Evolutionary conservation across 2,888 invertebrate species (phyloP).

Genomic region (Abscondita cerata): DNA sequence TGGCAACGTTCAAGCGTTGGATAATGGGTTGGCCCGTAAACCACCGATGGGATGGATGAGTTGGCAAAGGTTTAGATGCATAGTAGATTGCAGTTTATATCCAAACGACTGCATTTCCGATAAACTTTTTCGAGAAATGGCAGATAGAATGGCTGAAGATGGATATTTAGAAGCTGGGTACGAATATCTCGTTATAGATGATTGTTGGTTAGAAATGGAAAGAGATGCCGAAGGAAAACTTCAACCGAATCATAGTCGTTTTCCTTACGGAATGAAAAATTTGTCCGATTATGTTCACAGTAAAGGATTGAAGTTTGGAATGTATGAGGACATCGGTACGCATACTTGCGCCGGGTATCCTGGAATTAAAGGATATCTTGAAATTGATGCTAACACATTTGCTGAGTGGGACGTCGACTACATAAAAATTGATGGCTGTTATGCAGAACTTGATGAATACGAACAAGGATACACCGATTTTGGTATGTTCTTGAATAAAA

Average conservation of each 20-base stretch:
- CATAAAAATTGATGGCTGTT: slow-evolving; percentile 83
- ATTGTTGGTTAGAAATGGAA: slow-evolving; percentile 66
- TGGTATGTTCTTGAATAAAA: slow-evolving; percentile 72
- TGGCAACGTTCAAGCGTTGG: slow-evolving; percentile 48
- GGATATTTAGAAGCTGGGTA: slow-evolving; percentile 69
- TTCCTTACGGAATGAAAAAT: slow-evolving; percentile 67
- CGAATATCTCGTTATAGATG: slow-evolving; percentile 66
- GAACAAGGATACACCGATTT: slow-evolving; percentile 73
- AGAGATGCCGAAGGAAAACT: slow-evolving; percentile 61
- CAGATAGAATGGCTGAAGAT: slow-evolving; percentile 64
- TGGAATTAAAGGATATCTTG: slow-evolving; percentile 71
- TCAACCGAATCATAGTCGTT: slow-evolving; percentile 64
- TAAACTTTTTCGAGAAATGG: slow-evolving; percentile 62
- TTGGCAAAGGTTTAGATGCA: slow-evolving; percentile 73
- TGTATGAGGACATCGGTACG: slow-evolving; percentile 83
- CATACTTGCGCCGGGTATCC: slow-evolving; percentile 82
- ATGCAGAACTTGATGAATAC: slow-evolving; percentile 66
- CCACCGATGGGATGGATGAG: slow-evolving; percentile 80
- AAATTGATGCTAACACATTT: slow-evolving; percentile 75
- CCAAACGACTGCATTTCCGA: slow-evolving; percentile 72
- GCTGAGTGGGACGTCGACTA: slow-evolving; percentile 84
- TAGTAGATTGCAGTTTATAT: slow-evolving; percentile 68
- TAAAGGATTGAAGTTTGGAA: slow-evolving; percentile 78
- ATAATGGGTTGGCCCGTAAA: slow-evolving; percentile 70
- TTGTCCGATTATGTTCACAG: slow-evolving; percentile 72